A percentile compares a stretch with the other conserved stretches of the same genome.
Evolutionary conservation across 2,888 invertebrate genomes (phyloP).

Genomic region (Ashinkailepas kermadecensis): DNA sequence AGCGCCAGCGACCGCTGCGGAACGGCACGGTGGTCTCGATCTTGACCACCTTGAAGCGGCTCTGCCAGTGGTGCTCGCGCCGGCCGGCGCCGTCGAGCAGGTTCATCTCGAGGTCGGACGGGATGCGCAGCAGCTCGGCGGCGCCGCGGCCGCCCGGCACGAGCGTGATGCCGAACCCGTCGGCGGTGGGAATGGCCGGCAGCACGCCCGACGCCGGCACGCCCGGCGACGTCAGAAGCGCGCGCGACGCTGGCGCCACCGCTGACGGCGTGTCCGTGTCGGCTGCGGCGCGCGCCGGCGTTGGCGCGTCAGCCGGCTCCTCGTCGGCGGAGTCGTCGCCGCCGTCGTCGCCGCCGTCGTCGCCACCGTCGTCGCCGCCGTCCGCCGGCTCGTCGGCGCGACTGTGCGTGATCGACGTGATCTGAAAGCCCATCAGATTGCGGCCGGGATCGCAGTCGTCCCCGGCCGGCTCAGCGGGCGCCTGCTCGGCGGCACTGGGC

Average conservation of each 20-base stretch:
- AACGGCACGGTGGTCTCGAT: constrained; percentile 90
- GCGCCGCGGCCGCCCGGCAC: not conserved
- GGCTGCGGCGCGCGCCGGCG: not conserved
- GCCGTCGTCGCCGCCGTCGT: not conserved
- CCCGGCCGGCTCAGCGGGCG: not conserved
- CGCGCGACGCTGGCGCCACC: not conserved
- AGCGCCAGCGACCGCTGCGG: constrained; percentile 84
- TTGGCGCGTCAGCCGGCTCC: not conserved
- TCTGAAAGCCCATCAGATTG: constrained; percentile 9
- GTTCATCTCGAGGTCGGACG: not conserved
- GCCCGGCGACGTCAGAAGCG: not conserved
- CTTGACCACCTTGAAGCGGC: constrained; percentile 87
- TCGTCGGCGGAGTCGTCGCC: not conserved
- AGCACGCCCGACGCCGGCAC: not conserved
- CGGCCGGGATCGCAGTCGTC: not conserved
- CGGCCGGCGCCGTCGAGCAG: not conserved
- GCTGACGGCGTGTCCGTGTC: not conserved
- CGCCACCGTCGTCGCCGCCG: not conserved
- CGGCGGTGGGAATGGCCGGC: not conserved
- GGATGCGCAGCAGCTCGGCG: not conserved
- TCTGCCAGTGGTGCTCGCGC: constrained; percentile 25
- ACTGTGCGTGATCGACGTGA: constrained; percentile 5
- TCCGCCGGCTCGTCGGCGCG: not conserved
- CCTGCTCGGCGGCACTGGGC: not conserved
- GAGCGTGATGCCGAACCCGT: constrained; percentile 21